Evolutionary conservation across 2,888 invertebrate species (phyloP), one percentile per base, ranked within the genome.

Genomic region (Noctua janthe): DNA sequence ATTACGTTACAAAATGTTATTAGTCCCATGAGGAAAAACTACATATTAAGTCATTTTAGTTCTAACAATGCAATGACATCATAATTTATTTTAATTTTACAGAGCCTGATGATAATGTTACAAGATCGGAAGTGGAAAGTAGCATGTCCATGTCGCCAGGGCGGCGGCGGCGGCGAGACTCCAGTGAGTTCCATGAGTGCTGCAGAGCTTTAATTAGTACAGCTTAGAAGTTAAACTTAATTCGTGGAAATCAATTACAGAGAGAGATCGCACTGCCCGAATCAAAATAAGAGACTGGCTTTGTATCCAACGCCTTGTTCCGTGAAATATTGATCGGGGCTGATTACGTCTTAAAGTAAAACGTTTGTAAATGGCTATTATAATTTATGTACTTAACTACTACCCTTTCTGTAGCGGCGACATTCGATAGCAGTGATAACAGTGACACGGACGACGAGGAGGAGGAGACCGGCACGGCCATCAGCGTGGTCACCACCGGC

Each of bases 351-450:
- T 43, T 20, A 8, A 59, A 23, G 66, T 23, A 56, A 7, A 23
- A 2, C n/a, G 20, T 20, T 76, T 59, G 59, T n/a, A 59, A n/a
- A 66, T 39, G 39, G 29, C 20, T 47, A 17, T 56, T 35, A 29
- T 29, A 64, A 64, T 35, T 17, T 64, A 35, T 8, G 20, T 66
- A 66, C 8, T 10, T 35, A 35, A 74, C 5, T 49, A 51, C 29
- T 10, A 59, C n/a, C 0, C 47, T 20, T 49, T 56, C 15, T 80
- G 6, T 89, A 96, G 96, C 90, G 62, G 96, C 94, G 13, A 96
- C 96, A 2, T 96, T 95, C 88, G 97, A 96, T 91, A 95, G 96
- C 91, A 94, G 95, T 81, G 96, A 96, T 89, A 92, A 92, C 88
- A 96, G 96, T 88, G 95, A 96, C 87, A 92, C 95, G 2, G 96